Percentiles rank a stretch among this genome's conserved stretches.
Conservation (phyloP, 2,797 vertebrate genomes). For the Hypotaenidia okinawae region DNA sequence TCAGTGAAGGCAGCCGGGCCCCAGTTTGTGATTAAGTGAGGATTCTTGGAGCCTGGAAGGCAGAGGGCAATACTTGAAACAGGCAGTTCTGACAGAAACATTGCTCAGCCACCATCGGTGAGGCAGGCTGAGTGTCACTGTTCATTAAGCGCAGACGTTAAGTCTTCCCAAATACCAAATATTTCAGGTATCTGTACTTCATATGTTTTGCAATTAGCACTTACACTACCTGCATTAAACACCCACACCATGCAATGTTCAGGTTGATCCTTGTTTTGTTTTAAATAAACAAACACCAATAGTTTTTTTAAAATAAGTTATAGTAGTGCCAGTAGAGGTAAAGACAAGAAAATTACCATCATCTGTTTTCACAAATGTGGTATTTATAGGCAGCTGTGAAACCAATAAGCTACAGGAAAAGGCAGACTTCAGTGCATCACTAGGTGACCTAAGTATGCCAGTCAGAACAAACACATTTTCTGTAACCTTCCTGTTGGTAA, state of each 20-base stretch:
- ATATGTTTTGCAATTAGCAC: background rate
- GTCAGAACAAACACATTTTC: background rate
- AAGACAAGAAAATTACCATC: background rate
- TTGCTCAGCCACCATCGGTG: accelerated
- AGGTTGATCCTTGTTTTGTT: background rate
- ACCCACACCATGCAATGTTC: background rate
- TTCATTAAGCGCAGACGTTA: background rate
- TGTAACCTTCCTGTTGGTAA: background rate
- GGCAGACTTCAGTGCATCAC: background rate
- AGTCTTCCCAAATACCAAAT: background rate
- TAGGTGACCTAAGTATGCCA: background rate
- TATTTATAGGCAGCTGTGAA: background rate
- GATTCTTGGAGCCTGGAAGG: conserved; percentile 87
- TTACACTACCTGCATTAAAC: background rate
- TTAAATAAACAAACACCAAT: background rate
- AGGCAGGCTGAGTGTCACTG: accelerated
- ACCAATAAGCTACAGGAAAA: background rate
- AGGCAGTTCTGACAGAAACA: accelerated
- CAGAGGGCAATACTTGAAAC: background rate
- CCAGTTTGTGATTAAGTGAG: conserved; percentile 92
- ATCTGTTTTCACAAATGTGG: background rate
- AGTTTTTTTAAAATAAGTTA: background rate
- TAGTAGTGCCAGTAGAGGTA: background rate
- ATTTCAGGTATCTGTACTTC: background rate
- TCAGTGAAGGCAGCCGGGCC: conserved; percentile 92